Percentiles rank a stretch among this genome's conserved stretches.
These are phyloP conservation scores for Axinella damicornis DNA, from an alignment of 37 sponge, comb jelly and placozoan species.

Conservation along the genomic window DNA sequence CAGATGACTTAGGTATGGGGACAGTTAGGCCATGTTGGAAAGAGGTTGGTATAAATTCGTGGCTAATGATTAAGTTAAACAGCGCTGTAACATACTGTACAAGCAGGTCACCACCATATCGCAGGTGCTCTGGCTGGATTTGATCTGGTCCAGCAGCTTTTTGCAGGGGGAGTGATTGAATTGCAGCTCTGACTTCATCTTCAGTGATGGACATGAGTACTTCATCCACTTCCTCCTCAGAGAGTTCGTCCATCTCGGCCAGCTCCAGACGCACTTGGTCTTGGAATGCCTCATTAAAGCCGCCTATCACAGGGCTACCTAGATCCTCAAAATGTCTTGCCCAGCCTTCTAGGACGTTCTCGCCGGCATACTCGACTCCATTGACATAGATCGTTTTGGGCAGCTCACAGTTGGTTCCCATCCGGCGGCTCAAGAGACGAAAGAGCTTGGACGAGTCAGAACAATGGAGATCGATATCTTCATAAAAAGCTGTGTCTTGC, in stretches of 20 bases:
- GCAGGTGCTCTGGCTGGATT: not conserved
- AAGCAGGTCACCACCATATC: not conserved
- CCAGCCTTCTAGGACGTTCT: not conserved
- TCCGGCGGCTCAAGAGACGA: not conserved
- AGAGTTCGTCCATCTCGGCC: no score
- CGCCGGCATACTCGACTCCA: not conserved
- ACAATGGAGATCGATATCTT: not conserved
- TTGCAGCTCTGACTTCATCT: not conserved
- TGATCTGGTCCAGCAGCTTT: not conserved
- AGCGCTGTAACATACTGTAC: not conserved
- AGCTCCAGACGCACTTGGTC: no score
- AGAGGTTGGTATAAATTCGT: not conserved
- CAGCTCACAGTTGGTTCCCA: not conserved
- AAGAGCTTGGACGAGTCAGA: not conserved
- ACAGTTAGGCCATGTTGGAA: not conserved
- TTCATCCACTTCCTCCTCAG: no score
- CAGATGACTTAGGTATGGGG: not conserved
- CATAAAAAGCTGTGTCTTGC: not conserved
- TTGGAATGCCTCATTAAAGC: not conserved
- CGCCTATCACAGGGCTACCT: not conserved
- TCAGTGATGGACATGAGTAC: no score
- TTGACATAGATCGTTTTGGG: not conserved
- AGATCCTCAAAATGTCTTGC: not conserved
- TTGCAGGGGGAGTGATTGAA: not conserved
- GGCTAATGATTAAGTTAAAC: no score